Evolutionary conservation across 2,797 vertebrate species (phyloP), one percentile per base, ranked within the genome.

Genomic region (Selene dorsalis): DNA sequence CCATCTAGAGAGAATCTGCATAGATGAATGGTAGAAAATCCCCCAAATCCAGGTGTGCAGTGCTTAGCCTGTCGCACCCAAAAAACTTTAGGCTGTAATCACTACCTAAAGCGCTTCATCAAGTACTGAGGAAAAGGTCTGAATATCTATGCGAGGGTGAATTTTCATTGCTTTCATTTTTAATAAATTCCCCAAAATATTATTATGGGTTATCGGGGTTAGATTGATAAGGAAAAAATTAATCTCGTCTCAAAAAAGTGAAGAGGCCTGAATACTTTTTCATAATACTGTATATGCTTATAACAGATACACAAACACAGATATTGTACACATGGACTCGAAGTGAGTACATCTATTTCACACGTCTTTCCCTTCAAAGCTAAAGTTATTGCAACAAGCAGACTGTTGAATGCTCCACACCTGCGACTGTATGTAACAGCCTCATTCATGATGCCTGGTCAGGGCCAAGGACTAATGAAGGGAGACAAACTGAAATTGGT

Each of bases 401-500:
- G 41, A 38, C 58, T 58, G 6, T 68, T 75, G 74, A 63, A 56
- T 58, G 28, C 60, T 58, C 53, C 39, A 24, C 64, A 24, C 35
- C 22, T 75, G 58, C 57, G 48, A 67, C 26, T 69, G 59, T 47
- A 59, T 73, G 48, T 41, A 76, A 79, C 53, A 39, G 61, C 35
- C 74, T 78, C 75, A 30, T 63, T 61, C 16, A 38, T 35, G 73
- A 69, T 55, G 65, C 39, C 67, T 63, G 10, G 67, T 82, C 73
- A 58, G 60, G 58, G 66, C 58, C 73, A 1, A 61, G 35, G 48
- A 70, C 59, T 90, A 88, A 92, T 87, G 82, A 83, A 82, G 67
- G 69, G 73, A 85, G 86, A 92, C 77, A 63, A 81, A 83, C 56
- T 35, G 43, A 79, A 78, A 82, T 77, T 30, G 45, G 75, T 79